A percentile compares a stretch with the other conserved stretches of the same genome.
phyloP scores from a whole-genome alignment of 2,797 vertebrate genomes.

The Bradypodion ventrale region DNA sequence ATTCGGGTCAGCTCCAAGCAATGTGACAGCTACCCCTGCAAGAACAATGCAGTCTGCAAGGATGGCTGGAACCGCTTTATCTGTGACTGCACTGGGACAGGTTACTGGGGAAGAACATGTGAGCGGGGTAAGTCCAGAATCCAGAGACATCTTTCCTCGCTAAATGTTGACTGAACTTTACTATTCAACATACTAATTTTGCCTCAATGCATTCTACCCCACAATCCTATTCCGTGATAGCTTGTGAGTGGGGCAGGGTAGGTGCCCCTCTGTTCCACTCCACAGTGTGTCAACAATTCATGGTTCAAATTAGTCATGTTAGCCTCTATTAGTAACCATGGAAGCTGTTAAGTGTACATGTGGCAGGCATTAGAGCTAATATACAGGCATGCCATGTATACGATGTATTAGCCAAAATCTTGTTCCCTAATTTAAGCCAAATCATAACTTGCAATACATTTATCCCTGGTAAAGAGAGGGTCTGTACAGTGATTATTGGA shows the following conservation, averaged over 20 bases:
- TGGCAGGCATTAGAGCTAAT: not conserved
- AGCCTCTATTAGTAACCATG: not conserved
- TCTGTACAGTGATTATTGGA: too few relatives aligned
- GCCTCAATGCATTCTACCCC: not conserved
- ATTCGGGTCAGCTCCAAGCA: constrained; percentile 89
- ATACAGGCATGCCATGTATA: too few relatives aligned
- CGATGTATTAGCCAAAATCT: too few relatives aligned
- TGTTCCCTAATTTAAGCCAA: too few relatives aligned
- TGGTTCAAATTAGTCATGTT: not conserved
- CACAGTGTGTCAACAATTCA: not conserved
- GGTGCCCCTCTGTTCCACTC: too few relatives aligned
- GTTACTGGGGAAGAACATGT: constrained; percentile 95
- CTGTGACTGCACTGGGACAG: constrained; percentile 96
- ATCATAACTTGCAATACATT: too few relatives aligned
- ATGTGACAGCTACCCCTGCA: constrained; percentile 95
- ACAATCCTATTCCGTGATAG: not conserved
- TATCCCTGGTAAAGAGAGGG: too few relatives aligned
- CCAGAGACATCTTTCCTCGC: not conserved
- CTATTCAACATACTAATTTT: not conserved
- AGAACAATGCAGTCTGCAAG: constrained; percentile 93
- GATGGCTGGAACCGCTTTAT: constrained; percentile 99
- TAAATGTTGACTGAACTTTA: not conserved
- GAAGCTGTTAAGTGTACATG: not conserved
- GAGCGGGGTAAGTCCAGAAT: constrained; percentile 87
- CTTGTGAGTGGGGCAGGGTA: too few relatives aligned